phyloP scores from a whole-genome alignment of 2,888 invertebrate species.

The Pandemis cinnamomeana region DNA sequence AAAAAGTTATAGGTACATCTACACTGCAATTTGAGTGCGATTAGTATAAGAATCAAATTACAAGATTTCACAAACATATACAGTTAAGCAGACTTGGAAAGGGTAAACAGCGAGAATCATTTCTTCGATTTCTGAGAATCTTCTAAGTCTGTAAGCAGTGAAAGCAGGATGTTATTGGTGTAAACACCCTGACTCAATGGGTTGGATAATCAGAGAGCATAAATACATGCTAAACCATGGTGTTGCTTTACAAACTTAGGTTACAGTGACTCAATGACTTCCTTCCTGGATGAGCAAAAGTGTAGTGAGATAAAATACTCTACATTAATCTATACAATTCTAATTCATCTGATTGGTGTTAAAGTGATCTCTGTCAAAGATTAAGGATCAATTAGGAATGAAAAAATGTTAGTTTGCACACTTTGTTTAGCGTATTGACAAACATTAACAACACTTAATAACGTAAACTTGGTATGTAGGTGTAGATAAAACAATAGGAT shows the following conservation, averaged over 20 bases:
- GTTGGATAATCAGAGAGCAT: not conserved
- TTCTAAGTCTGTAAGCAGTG: not conserved
- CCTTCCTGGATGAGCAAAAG: not conserved
- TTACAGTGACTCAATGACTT: not conserved
- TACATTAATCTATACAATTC: no score
- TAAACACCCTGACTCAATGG: not conserved
- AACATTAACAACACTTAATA: no score
- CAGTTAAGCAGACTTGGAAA: not conserved
- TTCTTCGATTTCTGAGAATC: not conserved
- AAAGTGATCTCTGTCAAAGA: no score
- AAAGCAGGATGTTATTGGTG: constrained; percentile 8
- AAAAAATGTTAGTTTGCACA: no score
- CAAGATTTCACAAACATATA: not conserved
- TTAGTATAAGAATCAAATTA: not conserved
- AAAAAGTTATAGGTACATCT: no score
- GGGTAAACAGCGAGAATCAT: not conserved
- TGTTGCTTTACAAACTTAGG: not conserved
- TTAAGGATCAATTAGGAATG: no score
- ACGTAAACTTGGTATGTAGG: no score
- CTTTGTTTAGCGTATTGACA: no score
- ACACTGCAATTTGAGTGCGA: not conserved
- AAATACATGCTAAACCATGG: not conserved
- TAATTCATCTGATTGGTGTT: no score
- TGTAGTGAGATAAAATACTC: no score
- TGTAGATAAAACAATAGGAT: no score